Conservation (phyloP, 2,797 vertebrate genomes). For the Danio jaintianensis region DNA sequence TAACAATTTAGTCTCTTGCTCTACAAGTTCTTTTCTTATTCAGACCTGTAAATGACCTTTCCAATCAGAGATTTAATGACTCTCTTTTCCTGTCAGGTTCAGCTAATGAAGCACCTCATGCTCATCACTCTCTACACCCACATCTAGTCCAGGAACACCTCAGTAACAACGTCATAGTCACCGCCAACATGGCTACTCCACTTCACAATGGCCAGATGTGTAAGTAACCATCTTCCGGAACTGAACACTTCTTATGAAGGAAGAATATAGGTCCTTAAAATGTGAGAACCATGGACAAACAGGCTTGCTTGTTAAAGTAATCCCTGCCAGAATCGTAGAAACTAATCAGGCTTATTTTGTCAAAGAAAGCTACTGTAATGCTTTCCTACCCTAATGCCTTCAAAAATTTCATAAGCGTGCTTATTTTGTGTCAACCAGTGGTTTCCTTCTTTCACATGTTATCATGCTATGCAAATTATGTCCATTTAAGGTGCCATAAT, state of each 20-base stretch:
- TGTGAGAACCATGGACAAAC: conserved; percentile 69
- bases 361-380: conserved; percentile 79
- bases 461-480: conserved; percentile 55
- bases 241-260: not conserved
- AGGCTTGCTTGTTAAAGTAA: conserved; percentile 73
- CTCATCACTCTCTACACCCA: conserved; percentile 95
- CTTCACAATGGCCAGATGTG: conserved; percentile 98
- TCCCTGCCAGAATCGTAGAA: conserved; percentile 73
- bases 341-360: conserved; percentile 82
- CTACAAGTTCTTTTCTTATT: not conserved
- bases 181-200: conserved; percentile 89
- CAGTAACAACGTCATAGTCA: conserved; percentile 93
- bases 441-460: conserved; percentile 51
- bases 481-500: conserved; percentile 40
- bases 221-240: conserved; percentile 76
- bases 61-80: conserved; percentile 1
- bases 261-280: conserved; percentile 39
- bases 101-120: conserved; percentile 89
- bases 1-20: not conserved
- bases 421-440: conserved; percentile 69
- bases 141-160: conserved; percentile 98
- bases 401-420: conserved; percentile 77
- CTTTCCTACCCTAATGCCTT: conserved; percentile 76
- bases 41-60: not conserved
- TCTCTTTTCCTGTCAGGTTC: conserved; percentile 81